Evolutionary conservation across 2,888 invertebrate genomes (phyloP), one percentile per base, ranked within the genome.

Genomic region (Ophioninae sp.): DNA sequence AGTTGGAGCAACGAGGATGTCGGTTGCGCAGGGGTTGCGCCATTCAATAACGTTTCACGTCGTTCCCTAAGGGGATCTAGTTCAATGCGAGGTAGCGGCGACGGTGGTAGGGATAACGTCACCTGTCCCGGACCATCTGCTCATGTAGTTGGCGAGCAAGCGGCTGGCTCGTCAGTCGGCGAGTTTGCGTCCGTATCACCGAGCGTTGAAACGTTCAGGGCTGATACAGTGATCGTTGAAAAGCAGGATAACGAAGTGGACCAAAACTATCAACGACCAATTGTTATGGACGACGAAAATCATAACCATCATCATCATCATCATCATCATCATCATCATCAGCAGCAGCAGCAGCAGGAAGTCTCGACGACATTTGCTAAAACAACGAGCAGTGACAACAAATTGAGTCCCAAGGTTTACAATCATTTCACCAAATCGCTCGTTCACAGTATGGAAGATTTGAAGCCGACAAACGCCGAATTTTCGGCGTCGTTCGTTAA

Each of bases 381-480:
- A 73, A 79, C n/a, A 9, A 63, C 44, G 78, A 83, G n/a, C 72
- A 82, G 61, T 91, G 92, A 73, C 72, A 94, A 94, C 85, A 95
- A 95, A 89, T 92, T 96, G 20, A 95, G 95, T 88, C 95, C 95
- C 0, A 96, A 96, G 93, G 95, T 95, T 44, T 96, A 95, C 89
- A 89, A 87, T 30, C 87, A 86, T 51, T 87, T 68, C 71, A 79
- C 94, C 0, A 90, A 90, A 81, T 91, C 90, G 0, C 71, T 92
- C 51, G 91, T 90, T 51, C 93, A 93, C 83, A 93, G 93, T 82
- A 88, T 93, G 82, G 93, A 93, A 84, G 92, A 93, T 84, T 84
- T 93, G 10, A 93, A 93, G 84, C 89, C 91, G 5, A 87, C 89
- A 6, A 88, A 87, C 7, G 87, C 86, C 78, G 89, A 87, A 87